Percentiles rank a stretch among this genome's conserved stretches.
These are phyloP conservation scores for Cheilosia soror DNA, from an alignment of 2,888 invertebrate genomes.

Conservation along the genomic window DNA sequence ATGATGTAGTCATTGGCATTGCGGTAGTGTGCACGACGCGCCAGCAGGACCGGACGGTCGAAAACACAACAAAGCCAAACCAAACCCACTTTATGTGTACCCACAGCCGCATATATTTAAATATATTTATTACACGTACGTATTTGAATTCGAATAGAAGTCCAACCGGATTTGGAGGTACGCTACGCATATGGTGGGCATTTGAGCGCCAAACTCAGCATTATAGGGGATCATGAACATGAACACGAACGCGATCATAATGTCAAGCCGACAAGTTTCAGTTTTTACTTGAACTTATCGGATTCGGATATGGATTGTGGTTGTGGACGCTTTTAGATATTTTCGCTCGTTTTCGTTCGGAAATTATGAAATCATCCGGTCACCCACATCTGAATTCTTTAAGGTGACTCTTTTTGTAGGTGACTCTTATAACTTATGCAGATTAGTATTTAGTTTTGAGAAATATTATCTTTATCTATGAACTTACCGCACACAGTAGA, in stretches of 20 bases:
- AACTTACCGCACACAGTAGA: slow-evolving; percentile 91
- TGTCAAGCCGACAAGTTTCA: neutral
- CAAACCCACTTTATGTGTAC: neutral
- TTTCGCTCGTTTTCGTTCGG: slow-evolving; percentile 28
- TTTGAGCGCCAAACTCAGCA: slow-evolving; percentile 56
- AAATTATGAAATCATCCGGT: slow-evolving; percentile 55
- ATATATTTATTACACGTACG: neutral
- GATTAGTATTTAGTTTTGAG: neutral
- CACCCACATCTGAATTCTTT: slow-evolving; percentile 31
- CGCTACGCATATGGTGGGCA: slow-evolving; percentile 8
- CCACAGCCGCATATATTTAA: slow-evolving; percentile 23
- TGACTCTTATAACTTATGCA: neutral
- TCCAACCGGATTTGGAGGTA: slow-evolving; percentile 39
- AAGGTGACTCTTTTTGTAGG: slow-evolving; percentile 12
- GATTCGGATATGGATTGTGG: neutral
- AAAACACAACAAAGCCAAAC: slow-evolving; percentile 13
- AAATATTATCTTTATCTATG: slow-evolving; percentile 16
- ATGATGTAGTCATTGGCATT: slow-evolving; percentile 69
- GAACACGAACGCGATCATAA: neutral
- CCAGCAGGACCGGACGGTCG: neutral
- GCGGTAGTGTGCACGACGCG: slow-evolving; percentile 3
- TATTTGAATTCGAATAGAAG: slow-evolving; percentile 28
- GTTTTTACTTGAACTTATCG: neutral
- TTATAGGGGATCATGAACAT: neutral
- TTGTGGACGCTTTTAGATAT: slow-evolving; percentile 15